Base-by-base conservation (phyloP, 2,888 invertebrate genomes). In the Chymomyza amoena region DNA sequence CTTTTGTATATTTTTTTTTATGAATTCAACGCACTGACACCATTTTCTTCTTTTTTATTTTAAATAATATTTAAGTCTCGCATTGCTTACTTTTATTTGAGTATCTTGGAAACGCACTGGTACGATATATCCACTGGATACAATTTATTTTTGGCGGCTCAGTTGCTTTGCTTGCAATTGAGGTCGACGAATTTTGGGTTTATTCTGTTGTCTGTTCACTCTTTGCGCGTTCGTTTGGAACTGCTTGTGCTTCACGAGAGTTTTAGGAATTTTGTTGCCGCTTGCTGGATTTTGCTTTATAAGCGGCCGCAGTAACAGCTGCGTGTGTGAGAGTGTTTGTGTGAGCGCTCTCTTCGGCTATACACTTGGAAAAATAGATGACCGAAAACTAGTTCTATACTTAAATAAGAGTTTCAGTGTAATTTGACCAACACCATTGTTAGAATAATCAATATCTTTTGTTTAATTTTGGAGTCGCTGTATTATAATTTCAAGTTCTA, bases 201-300 rank as follows among this genome's bases (percentile, higher is more conserved):
- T 45, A 13, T 45, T 45, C 13, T 13, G 13, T 4, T 10, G 10
- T 13, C 39, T 45, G 39, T 45, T 45, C 39, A 45, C 85, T 73
- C 76, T 88, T 84, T 82, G 89, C 81, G 79, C 78, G 78, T 73
- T 90, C 76, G 81, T 71, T 78, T 70, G 79, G 83, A 87, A 89
- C 90, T 90, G 89, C 79, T 79, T 70, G 69, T 62, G 69, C 69
- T 76, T 59, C 57, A 69, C 65, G 61, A 64, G 70, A 76, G 76
- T 79, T 72, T 66, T 76, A 84, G 87, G 84, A 83, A 79, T 81
- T 85, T 74, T n/a, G 70, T 72, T 68, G 76, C 68, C 62, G 13
- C 76, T 71, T 69, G 79, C 84, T 88, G 88, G 85, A 88, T 84
- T 81, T 69, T 84, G 32, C 10, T 59, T 61, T 57, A 63, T 32